A percentile compares a stretch with the other conserved stretches of the same genome.
These are phyloP conservation scores for Carassius gibelio DNA, from an alignment of 2,113 vertebrate species.

Conservation along the genomic window DNA sequence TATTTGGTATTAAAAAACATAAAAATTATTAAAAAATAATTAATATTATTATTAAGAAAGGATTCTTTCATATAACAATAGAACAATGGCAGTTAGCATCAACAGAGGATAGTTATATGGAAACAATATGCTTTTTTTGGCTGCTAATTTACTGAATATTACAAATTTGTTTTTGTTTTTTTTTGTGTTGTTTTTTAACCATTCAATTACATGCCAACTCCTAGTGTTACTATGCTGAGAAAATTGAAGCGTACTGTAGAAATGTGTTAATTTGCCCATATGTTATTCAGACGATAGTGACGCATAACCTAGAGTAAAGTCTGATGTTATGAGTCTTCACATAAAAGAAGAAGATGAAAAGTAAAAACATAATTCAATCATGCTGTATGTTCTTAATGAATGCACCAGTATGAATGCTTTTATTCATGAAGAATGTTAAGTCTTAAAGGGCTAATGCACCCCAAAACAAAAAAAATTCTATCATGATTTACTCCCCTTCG, in stretches of 20 bases:
- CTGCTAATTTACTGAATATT: background rate
- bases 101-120: background rate
- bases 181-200: too few relatives aligned
- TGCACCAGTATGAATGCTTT: background rate
- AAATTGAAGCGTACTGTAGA: background rate
- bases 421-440: background rate
- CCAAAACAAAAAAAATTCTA: background rate
- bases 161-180: background rate
- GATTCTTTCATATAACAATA: background rate
- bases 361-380: background rate
- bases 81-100: background rate
- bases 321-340: slow-evolving; percentile 8
- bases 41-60: too few relatives aligned
- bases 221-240: background rate
- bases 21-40: too few relatives aligned
- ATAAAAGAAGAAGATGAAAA: slow-evolving; percentile 11
- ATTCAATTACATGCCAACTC: background rate
- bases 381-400: background rate
- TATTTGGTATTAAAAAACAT: too few relatives aligned
- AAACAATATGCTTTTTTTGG: background rate
- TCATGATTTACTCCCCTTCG: background rate
- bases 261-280: slow-evolving; percentile 10
- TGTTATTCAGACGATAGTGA: too few relatives aligned
- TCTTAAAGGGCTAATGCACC: background rate
- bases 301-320: background rate